Evolutionary conservation across 1,140 invertebrate species (phyloP).

Genomic region (Cydia fagiglandana): DNA sequence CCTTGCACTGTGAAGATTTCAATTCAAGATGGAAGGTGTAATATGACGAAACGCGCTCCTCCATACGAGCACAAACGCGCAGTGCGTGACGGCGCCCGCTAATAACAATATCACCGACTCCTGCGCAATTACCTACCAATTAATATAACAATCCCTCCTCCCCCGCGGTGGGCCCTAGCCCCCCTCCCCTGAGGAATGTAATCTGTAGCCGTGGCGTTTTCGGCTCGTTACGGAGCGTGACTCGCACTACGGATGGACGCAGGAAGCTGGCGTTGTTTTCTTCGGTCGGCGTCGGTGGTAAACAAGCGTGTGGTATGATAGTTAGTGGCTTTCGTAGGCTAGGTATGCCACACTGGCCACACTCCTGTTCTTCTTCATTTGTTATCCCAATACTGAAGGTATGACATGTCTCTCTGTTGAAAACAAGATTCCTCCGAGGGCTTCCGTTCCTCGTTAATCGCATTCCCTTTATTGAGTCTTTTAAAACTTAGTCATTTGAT

Average conservation of each 20-base stretch:
- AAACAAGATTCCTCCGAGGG: no score
- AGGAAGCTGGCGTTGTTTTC: constrained; percentile 3
- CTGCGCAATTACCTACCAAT: constrained; percentile 44
- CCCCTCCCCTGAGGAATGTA: not conserved
- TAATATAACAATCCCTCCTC: constrained; percentile 34
- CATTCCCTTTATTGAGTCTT: no score
- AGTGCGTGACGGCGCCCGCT: constrained; percentile 48
- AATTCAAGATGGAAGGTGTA: not conserved
- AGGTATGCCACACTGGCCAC: no score
- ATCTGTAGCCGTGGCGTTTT: not conserved
- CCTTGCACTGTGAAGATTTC: not conserved
- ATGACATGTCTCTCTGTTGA: no score
- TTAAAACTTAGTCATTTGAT: no score
- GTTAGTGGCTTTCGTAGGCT: no score
- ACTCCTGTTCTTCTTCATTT: no score
- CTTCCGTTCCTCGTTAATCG: no score
- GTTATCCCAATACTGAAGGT: no score
- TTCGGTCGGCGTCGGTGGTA: no score
- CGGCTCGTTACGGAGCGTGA: constrained; percentile 20
- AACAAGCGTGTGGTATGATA: no score
- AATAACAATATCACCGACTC: constrained; percentile 48
- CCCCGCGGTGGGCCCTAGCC: not conserved
- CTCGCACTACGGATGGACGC: constrained; percentile 7
- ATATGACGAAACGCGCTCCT: not conserved
- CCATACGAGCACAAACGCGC: constrained; percentile 33